Base-by-base conservation (phyloP, 2,888 invertebrate genomes). In the Papilio protenor region DNA sequence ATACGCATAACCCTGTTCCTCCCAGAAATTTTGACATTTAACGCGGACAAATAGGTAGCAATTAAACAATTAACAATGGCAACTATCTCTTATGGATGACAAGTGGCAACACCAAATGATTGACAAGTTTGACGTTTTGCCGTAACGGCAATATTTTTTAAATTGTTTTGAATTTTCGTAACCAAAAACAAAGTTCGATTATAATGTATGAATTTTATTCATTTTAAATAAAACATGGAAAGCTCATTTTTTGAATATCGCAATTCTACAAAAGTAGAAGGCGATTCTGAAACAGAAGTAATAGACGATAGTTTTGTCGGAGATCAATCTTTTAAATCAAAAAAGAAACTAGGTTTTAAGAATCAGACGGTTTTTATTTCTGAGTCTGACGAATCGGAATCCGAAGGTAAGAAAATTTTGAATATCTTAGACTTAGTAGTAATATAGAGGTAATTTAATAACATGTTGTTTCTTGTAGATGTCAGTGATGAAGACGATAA, bases 161-260 rank as follows among this genome's bases (percentile, higher is more conserved):
- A 77, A 77, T 72, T 64, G 72, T 77, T 77, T 64, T 64, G 72
- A 73, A 61, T 18, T 40, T 59, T 61, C 59, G 8, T 61, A 27
- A 61, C 40, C 3, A 14, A 64, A 64, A 72, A 64, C n/a, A 77
- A 64, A 59, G 33, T 77, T 69, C n/a, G 18, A 21, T 40, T 40
- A 66, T 69, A 16, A 69, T 69, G 66, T 45, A 45, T 45, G 8
- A 45, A 21, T 45, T 45, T 0, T 45, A 45, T 21, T 45, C 12
- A 8, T 69, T 69, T 45, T 69, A n/a, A 69, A 21, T 69, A 73
- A 76, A 73, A 75, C 11, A 94, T 93, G 93, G 93, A 94, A 70
- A 90, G 85, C 85, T 93, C 94, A 79, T 93, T 93, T 82, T 90
- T 90, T 84, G 92, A 94, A 85, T 93, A 92, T 83, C 93, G 92